These are phyloP conservation scores for Hylia prasina DNA, from an alignment of 2,113 vertebrate species.

Conservation along the genomic window DNA sequence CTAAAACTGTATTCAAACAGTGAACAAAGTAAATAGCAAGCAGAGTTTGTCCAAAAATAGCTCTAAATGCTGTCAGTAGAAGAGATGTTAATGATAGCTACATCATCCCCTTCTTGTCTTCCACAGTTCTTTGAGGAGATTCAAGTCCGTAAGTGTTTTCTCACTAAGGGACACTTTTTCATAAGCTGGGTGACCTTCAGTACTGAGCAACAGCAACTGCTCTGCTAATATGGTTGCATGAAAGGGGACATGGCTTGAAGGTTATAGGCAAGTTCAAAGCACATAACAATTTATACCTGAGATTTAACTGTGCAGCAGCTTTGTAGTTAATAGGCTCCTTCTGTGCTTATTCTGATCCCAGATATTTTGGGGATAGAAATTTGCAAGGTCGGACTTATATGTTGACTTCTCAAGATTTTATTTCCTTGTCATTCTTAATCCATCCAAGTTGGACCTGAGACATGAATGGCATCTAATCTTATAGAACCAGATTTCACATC, in stretches of 20 bases:
- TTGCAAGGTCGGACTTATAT: not conserved
- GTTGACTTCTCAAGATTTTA: not conserved
- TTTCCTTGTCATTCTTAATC: not conserved
- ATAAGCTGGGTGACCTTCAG: not conserved
- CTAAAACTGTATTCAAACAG: constrained; percentile 24
- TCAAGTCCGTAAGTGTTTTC: not conserved
- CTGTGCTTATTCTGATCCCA: not conserved
- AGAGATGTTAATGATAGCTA: not conserved
- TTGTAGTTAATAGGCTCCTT: not conserved
- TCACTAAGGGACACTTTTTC: not conserved
- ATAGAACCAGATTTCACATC: not conserved
- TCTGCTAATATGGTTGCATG: not conserved
- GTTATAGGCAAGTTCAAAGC: not conserved
- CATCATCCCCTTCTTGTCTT: not conserved
- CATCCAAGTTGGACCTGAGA: not conserved
- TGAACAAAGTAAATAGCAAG: constrained; percentile 3
- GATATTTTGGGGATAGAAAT: not conserved
- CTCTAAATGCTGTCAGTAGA: not conserved
- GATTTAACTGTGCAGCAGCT: not conserved
- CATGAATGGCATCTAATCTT: not conserved
- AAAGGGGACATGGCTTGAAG: not conserved
- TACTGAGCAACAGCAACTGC: not conserved
- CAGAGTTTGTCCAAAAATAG: not conserved
- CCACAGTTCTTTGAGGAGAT: not conserved
- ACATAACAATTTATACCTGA: not conserved